phyloP scores from a whole-genome alignment of 23 tunicate genomes.

The Halocynthia roretzi region DNA sequence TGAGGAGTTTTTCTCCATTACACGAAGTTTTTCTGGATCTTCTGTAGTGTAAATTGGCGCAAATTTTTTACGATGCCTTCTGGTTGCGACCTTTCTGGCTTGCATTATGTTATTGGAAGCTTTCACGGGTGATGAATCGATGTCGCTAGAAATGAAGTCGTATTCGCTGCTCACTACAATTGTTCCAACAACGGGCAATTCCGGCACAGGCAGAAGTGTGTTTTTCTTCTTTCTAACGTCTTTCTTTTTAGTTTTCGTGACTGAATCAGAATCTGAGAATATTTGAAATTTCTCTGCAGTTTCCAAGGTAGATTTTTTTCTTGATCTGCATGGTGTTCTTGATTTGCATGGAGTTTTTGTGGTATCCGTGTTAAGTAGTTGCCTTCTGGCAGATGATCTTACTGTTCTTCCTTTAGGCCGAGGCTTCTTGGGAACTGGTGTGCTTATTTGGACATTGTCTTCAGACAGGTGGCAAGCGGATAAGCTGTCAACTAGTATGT shows the following conservation, averaged over 20 bases:
- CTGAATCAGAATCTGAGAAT: not conserved
- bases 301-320: not conserved
- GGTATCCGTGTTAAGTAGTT: no score
- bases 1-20: not conserved
- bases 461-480: not conserved
- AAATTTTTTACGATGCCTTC: constrained; percentile 23
- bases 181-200: not conserved
- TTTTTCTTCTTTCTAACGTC: not conserved
- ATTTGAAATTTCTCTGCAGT: not conserved
- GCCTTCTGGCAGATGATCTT: no score
- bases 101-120: constrained; percentile 31
- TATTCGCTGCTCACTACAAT: not conserved
- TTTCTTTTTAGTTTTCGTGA: no score
- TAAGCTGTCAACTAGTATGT: not conserved
- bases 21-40: constrained; percentile 29
- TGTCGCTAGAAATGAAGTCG: constrained; percentile 4
- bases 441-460: not conserved
- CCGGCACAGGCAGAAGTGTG: constrained; percentile 1
- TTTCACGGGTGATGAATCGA: not conserved
- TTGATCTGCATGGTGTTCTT: no score
- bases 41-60: constrained; percentile 53
- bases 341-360: not conserved
- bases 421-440: not conserved
- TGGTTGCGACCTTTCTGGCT: constrained; percentile 36
- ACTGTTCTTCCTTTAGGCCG: not conserved